Base-by-base conservation (phyloP, 1,140 invertebrate genomes). In the Psilanteris sp. region DNA sequence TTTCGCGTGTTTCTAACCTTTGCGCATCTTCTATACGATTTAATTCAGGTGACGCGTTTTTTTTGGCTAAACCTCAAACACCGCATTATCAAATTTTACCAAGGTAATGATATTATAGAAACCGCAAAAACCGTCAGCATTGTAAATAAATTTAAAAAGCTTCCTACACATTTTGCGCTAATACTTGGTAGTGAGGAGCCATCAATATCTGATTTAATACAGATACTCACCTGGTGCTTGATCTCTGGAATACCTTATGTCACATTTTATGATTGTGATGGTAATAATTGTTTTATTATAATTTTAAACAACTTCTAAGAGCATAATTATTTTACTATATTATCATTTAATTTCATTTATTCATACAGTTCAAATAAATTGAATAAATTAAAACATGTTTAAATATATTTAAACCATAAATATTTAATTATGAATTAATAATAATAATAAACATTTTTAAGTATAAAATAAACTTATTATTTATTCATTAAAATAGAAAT, bases 211-310 rank as follows among this genome's bases (percentile, higher is more conserved):
- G 89, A 91, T 79, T 83, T 93, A 46, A 89, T 90, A 22, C 90
- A 89, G 34, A 78, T 94, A 31, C 88, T 93, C 36, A 85, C 90
- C 10, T 94, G 93, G 93, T 91, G 91, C 83, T 80, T 92, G 14
- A 85, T 89, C 15, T 86, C 90, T 67, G 91, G 91, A 75, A 90
- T 94, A 75, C 87, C 91, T 31, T 92, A 90, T 83, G 82, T 94
- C 75, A 93, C 91, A 79, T 92, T 94, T 79, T 92, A 93, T 82
- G 92, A 93, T 85, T 85, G 90, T 79, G 90, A 90, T 88, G 93
- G 93, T 93, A 90, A 87, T 73, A n/a, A n/a, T 57, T 54, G 75
- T 83, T 22, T 11, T 1, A 18, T 22, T 4, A 27, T 5, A 20
- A 20, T 20, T 20, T 20, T 20, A 8, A 7, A 27, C 7, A 9